Conservation (phyloP, 2,113 vertebrate genomes). For the Rallus limicola region DNA sequence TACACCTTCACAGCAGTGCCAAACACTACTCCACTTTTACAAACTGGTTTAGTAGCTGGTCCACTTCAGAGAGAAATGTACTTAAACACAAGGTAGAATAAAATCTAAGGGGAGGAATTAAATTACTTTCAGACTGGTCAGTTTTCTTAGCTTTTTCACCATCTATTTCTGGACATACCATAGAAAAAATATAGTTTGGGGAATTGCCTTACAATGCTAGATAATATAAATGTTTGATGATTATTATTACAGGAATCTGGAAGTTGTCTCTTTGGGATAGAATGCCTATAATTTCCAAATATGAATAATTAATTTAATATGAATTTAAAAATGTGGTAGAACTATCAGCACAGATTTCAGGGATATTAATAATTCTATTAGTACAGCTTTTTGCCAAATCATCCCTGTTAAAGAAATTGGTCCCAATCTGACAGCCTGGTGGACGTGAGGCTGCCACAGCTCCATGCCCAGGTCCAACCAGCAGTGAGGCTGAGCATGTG, state of each 20-base stretch:
- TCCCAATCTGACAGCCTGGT: neutral
- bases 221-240: neutral
- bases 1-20: neutral
- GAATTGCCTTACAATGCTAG: neutral
- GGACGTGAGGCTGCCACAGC: neutral
- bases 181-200: neutral
- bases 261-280: neutral
- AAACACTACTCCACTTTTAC: neutral
- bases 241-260: neutral
- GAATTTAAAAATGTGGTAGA: neutral
- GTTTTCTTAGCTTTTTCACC: neutral
- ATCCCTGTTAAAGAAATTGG: neutral
- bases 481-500: accelerated
- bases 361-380: neutral
- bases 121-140: neutral
- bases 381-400: neutral
- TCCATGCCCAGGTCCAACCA: neutral
- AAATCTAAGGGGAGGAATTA: neutral
- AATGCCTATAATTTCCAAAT: neutral
- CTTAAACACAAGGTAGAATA: neutral
- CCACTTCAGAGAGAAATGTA: neutral
- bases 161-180: neutral
- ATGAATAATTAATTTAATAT: neutral
- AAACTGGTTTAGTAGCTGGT: neutral
- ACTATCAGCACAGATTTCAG: neutral